Evolutionary conservation across 2,113 vertebrate genomes (phyloP).

Genomic region (Diadophis punctatus): DNA sequence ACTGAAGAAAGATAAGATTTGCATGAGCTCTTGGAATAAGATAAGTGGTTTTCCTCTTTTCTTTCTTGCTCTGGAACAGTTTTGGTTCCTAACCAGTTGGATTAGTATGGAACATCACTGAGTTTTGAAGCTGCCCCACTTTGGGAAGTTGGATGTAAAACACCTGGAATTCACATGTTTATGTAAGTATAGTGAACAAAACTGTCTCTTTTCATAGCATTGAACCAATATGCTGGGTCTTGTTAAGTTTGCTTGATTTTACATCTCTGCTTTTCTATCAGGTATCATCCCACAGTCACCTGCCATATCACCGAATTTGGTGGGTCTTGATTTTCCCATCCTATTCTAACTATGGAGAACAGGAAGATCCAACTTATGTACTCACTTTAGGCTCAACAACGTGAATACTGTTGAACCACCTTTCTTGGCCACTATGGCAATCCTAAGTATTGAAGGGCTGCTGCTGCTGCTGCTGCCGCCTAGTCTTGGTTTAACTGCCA

Average conservation of each 20-base stretch:
- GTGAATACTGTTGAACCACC: neutral
- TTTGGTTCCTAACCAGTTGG: neutral
- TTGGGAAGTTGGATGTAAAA: neutral
- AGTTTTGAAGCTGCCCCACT: neutral
- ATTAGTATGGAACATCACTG: neutral
- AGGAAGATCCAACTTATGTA: neutral
- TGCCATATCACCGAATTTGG: neutral
- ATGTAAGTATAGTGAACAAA: neutral
- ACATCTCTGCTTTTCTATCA: neutral
- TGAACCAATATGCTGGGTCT: neutral
- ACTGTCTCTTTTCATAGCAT: neutral
- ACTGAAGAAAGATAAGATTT: neutral
- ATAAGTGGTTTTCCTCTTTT: neutral
- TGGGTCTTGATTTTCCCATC: neutral
- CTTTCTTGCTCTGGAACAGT: neutral
- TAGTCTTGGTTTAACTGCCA: neutral
- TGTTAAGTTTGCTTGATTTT: neutral
- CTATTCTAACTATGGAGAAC: neutral
- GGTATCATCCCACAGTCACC: neutral
- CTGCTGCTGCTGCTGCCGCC: neutral
- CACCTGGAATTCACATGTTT: neutral
- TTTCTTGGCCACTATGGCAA: neutral
- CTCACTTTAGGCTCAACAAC: neutral
- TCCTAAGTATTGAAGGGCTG: neutral
- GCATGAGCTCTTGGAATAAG: neutral